Conservation (phyloP, 2,888 invertebrate species). For the Allolobophora icterica region DNA sequence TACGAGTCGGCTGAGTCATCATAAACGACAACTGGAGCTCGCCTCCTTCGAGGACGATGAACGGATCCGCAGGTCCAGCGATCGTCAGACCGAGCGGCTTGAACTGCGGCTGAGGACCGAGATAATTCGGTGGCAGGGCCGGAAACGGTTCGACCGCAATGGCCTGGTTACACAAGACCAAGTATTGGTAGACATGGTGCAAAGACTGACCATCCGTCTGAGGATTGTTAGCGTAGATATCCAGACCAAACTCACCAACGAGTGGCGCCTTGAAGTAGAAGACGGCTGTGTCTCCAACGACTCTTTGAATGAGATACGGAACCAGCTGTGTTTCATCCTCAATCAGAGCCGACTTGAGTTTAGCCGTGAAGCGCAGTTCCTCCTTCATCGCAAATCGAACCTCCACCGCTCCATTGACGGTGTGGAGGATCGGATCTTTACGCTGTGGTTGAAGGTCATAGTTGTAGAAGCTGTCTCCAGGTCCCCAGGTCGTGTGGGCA, state of each 20-base stretch:
- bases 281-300: constrained; percentile 62
- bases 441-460: constrained; percentile 61
- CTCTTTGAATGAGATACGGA: constrained; percentile 61
- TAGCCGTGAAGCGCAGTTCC: constrained; percentile 64
- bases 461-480: constrained; percentile 59
- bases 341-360: constrained; percentile 54
- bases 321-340: constrained; percentile 59
- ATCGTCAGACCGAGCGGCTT: constrained; percentile 59
- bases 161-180: constrained; percentile 59
- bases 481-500: constrained; percentile 64
- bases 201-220: constrained; percentile 61
- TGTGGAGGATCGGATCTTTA: constrained; percentile 57
- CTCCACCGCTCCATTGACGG: constrained; percentile 62
- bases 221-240: constrained; percentile 64
- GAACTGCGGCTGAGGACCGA: constrained; percentile 64
- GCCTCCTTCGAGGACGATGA: constrained; percentile 60
- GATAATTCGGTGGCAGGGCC: constrained; percentile 61
- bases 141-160: constrained; percentile 61
- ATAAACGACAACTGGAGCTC: constrained; percentile 51
- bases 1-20: constrained; percentile 57
- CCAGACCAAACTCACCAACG: constrained; percentile 63
- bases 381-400: constrained; percentile 58
- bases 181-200: constrained; percentile 63
- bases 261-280: constrained; percentile 61
- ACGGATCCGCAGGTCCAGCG: constrained; percentile 60